phyloP scores from a whole-genome alignment of 2,113 vertebrate genomes.

The Dasyprocta punctata region DNA sequence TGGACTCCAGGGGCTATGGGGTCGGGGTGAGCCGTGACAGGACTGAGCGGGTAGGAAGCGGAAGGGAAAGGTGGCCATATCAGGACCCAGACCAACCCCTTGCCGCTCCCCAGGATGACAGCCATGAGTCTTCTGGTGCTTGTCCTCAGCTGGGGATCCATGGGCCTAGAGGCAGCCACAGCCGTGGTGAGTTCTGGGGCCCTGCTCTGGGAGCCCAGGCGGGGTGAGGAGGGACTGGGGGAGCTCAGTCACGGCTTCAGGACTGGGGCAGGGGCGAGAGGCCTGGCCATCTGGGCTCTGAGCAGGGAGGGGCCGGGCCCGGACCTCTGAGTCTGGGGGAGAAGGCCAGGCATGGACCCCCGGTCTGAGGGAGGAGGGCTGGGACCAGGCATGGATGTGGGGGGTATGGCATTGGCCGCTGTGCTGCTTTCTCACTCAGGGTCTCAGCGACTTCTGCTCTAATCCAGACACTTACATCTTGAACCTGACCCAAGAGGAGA shows the following conservation, averaged over 20 bases:
- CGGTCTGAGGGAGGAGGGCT: neutral
- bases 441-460: constrained; percentile 94
- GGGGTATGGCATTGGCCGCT: fast-evolving
- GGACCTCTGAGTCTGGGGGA: too few species aligned
- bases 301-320: too few species aligned
- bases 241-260: neutral
- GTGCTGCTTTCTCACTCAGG: constrained; percentile 81
- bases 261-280: neutral
- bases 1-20: neutral
- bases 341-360: neutral
- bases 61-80: neutral
- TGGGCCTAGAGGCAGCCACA: constrained; percentile 93
- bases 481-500: constrained; percentile 92
- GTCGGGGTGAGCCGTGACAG: neutral
- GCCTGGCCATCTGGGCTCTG: neutral
- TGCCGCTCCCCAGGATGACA: constrained; percentile 88
- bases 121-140: constrained; percentile 92
- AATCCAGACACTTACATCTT: constrained; percentile 91
- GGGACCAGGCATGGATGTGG: neutral
- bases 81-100: too few species aligned
- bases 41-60: neutral
- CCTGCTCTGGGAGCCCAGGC: too few species aligned
- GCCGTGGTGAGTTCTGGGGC: constrained; percentile 90
- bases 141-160: constrained; percentile 94
- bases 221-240: neutral